Base-by-base conservation (phyloP, 2,797 vertebrate genomes). In the Poliocrania exsul region DNA sequence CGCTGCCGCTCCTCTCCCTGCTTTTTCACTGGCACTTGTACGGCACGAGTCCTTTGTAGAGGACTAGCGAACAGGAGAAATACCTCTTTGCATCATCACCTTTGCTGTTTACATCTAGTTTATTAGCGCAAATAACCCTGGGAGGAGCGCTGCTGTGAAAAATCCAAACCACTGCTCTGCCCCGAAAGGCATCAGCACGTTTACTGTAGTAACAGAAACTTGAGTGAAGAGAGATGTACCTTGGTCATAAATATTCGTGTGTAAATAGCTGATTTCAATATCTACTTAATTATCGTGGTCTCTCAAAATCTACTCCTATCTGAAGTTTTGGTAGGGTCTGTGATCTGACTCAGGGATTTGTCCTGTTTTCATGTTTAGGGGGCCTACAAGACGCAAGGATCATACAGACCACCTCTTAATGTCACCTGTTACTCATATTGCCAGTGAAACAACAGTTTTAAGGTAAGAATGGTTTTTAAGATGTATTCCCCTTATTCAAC, bases 141-240 rank as follows among this genome's bases (percentile, higher is more conserved):
- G 3, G 25, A 67, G 49, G 6, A 91, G 37, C 8, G 2, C 50
- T 16, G n/a, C 3, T 8, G 14, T 23, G 25, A 51, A 29, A 20
- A 61, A 38, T 5, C 69, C 38, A 13, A 53, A 61, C 6, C 7
- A 2, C 28, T 4, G 29, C 16, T 60, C 15, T 37, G 19, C 21
- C 31, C 31, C 1, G 0, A 44, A 35, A 40, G 28, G 47, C 13
- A 6, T 4, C 24, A 3, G 26, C 0, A 1, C 9, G 0, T 20
- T 35, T 24, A 3, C 19, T 4, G 3, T 17, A 38, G 29, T 14
- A 26, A 21, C 20, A 58, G 31, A 49, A 50, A 28, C 33, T 13
- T 5, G 4, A 35, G 31, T 4, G 28, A 31, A 51, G 21, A 51
- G 20, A 29, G 10, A 21, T 13, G 29, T 53, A 16, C 11, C 21